These are phyloP conservation scores for Xylocampa areola DNA, from an alignment of 2,888 invertebrate species.

Conservation along the genomic window DNA sequence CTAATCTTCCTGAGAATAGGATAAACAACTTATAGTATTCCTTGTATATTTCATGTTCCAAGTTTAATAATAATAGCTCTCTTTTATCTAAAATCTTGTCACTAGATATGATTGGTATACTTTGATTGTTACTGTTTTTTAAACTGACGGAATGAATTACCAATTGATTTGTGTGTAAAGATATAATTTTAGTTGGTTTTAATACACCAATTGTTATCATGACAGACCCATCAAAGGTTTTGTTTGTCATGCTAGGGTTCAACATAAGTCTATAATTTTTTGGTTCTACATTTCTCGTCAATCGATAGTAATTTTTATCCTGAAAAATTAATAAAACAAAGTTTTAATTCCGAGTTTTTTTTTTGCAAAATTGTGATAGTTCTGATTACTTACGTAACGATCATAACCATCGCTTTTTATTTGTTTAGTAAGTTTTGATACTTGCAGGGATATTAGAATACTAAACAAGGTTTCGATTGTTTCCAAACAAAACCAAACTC, in stretches of 20 bases:
- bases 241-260: conserved; percentile 90
- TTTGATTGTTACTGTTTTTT: conserved; percentile 50
- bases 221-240: conserved; percentile 90
- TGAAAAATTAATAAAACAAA: no score
- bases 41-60: conserved; percentile 67
- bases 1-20: conserved; percentile 86
- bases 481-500: not conserved
- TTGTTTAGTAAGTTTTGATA: no score
- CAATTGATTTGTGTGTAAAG: conserved; percentile 91
- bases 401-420: no score
- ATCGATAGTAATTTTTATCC: conserved; percentile 67
- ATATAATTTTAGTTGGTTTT: conserved; percentile 81
- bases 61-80: conserved; percentile 78
- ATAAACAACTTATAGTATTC: conserved; percentile 80
- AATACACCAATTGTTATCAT: conserved; percentile 81
- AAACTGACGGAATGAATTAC: conserved; percentile 76
- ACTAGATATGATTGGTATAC: conserved; percentile 20
- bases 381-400: no score
- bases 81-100: conserved; percentile 64
- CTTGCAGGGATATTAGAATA: no score
- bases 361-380: not conserved
- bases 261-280: conserved; percentile 92
- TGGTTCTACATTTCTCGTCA: conserved; percentile 91
- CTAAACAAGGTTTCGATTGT: no score
- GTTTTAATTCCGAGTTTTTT: no score